Base-by-base conservation (phyloP, 53 echinoderm and acorn worm species). In the Crossaster papposus region DNA sequence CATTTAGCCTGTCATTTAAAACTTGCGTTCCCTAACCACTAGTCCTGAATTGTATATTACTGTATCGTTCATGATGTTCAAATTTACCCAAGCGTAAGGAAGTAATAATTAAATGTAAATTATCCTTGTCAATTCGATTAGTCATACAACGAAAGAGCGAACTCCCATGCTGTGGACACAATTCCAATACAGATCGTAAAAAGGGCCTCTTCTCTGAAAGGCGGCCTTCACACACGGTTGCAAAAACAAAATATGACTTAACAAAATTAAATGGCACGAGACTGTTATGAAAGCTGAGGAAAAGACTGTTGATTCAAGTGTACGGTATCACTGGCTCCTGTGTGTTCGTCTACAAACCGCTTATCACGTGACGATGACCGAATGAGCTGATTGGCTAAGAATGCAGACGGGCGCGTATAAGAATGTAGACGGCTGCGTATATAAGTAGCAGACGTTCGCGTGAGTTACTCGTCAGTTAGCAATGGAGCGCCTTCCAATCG, bases 371-470 rank as follows among this genome's bases (percentile, higher is more conserved):
- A 68, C 28, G 24, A 10, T 28, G 28, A 68, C 24, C 0, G 0
- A 28, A 28, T 68, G n/a, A 68, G 68, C 68, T 68, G 68, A 68
- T 68, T 68, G 68, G 68, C 68, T 68, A n/a, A 68, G 68, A 68
- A 68, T 68, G 68, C 22, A 68, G 28, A 10, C 24, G 28, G 28
- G 5, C 20, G 22, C 24, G 44, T 44, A 44, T 68, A 68, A 44
- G n/a, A n/a, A n/a, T n/a, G n/a, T 64, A 64, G 23, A 3, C 18
- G 23, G 20, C 20, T 13, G 20, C 18, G n/a, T n/a, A n/a, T 64
- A 64, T 64, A 64, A 52, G 58, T 28, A 68, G 0, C 68, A 62
- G 29, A 28, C 68, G n/a, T n/a, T 11, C 28, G 20, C 28, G 28
- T 68, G 68, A 68, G 28, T 23, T 26, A 28, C 28, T 68, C n/a